Percentiles rank a stretch among this genome's conserved stretches.
Conservation (phyloP, 2,113 vertebrate species). For the Anguilla rostrata region DNA sequence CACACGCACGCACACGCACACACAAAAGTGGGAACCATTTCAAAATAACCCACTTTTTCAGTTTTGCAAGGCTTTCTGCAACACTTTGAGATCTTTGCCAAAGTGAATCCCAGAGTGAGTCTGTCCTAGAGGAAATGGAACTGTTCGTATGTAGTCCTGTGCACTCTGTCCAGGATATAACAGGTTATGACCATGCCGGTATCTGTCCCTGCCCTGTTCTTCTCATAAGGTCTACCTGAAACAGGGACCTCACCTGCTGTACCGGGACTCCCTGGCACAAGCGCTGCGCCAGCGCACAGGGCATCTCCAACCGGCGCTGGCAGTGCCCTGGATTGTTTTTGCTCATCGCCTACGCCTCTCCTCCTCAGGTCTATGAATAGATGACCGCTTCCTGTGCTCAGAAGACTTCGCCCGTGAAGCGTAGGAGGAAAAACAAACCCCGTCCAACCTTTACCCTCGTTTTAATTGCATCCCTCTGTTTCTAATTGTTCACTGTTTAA, state of each 20-base stretch:
- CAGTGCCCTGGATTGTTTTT: not conserved
- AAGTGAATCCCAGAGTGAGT: not conserved
- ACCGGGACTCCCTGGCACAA: not conserved
- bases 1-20: no score
- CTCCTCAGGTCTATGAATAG: not conserved
- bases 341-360: not conserved
- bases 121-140: constrained; percentile 14
- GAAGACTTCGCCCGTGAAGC: not conserved
- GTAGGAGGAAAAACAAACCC: constrained; percentile 43
- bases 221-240: not conserved
- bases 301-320: not conserved
- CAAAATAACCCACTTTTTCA: constrained; percentile 32
- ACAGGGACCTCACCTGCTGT: not conserved
- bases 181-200: not conserved
- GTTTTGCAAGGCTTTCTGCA: not conserved
- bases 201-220: not conserved
- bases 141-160: not conserved
- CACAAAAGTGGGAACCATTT: not conserved
- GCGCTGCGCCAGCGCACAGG: not conserved
- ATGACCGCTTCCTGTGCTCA: not conserved
- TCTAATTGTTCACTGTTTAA: constrained; percentile 60
- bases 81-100: constrained; percentile 1
- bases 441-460: constrained; percentile 50
- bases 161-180: not conserved
- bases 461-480: constrained; percentile 52